Conservation (phyloP, 1,140 invertebrate species). For the Monochamus saltuarius region DNA sequence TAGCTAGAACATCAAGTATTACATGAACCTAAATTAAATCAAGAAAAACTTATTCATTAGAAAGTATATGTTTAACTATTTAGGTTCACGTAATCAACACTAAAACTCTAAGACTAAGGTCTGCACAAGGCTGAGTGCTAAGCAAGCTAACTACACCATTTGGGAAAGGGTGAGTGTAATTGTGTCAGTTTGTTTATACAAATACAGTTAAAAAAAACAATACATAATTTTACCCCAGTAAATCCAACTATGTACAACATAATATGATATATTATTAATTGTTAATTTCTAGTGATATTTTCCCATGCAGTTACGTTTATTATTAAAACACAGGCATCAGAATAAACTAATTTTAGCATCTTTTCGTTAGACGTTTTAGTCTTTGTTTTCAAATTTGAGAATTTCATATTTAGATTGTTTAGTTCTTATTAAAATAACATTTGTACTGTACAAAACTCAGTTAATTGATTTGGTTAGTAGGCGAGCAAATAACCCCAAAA, state of each 20-base stretch:
- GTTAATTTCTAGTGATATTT: background rate
- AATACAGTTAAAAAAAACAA: slow-evolving; percentile 11
- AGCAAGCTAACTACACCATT: slow-evolving; percentile 41
- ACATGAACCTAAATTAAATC: too few relatives aligned
- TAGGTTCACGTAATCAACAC: too few relatives aligned
- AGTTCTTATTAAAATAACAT: too few relatives aligned
- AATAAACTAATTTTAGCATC: slow-evolving; percentile 7
- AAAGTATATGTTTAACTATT: too few relatives aligned
- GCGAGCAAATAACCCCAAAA: slow-evolving; percentile 26
- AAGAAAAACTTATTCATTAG: too few relatives aligned
- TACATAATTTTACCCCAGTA: background rate
- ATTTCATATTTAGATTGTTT: background rate
- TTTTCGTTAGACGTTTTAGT: too few relatives aligned
- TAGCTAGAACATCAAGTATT: too few relatives aligned
- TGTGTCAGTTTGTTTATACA: slow-evolving; percentile 31
- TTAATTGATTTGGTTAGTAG: slow-evolving; percentile 18
- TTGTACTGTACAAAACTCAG: too few relatives aligned
- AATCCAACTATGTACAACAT: too few relatives aligned
- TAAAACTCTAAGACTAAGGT: slow-evolving; percentile 23
- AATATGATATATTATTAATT: background rate
- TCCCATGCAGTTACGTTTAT: slow-evolving; percentile 14
- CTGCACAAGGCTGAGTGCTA: slow-evolving; percentile 37
- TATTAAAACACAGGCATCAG: slow-evolving; percentile 27
- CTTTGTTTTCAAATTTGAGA: too few relatives aligned
- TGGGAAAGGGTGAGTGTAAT: slow-evolving; percentile 32